These are phyloP conservation scores for Protophormia terraenovae DNA, from an alignment of 2,888 invertebrate species.

Conservation along the genomic window DNA sequence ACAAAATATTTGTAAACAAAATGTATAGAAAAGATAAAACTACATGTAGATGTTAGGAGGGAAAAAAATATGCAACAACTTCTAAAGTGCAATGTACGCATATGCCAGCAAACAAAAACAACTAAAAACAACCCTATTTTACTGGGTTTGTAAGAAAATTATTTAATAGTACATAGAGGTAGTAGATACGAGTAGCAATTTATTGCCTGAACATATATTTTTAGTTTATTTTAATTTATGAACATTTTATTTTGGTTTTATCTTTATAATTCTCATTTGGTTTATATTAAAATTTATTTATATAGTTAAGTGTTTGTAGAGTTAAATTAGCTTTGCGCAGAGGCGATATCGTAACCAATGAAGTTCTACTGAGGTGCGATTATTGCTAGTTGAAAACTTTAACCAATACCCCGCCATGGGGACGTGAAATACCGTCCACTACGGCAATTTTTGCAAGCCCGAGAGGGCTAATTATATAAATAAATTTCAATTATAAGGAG, in stretches of 20 bases:
- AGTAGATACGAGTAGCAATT: too few species aligned
- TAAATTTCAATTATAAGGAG: conserved; percentile 63
- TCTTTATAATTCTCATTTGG: conserved; percentile 73
- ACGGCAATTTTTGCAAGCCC: conserved; percentile 93
- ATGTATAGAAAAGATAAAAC: neutral
- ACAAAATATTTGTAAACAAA: neutral
- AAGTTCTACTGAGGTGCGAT: conserved; percentile 94
- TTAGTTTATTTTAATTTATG: neutral
- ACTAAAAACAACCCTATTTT: conserved; percentile 17
- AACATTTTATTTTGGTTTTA: neutral
- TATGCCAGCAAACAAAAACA: neutral
- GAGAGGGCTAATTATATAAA: conserved; percentile 81
- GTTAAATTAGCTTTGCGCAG: conserved; percentile 90
- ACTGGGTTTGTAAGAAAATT: neutral
- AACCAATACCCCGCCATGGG: conserved; percentile 95
- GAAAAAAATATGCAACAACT: neutral
- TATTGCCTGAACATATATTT: neutral
- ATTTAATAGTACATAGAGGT: too few species aligned
- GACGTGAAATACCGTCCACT: conserved; percentile 93
- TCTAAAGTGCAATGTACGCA: neutral
- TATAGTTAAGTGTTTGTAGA: neutral
- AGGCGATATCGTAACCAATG: conserved; percentile 96
- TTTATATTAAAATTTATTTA: conserved; percentile 39
- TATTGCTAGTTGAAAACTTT: conserved; percentile 97
- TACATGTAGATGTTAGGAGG: neutral